Conservation (phyloP, 2,113 vertebrate species). For the Poeciliopsis prolifica region DNA sequence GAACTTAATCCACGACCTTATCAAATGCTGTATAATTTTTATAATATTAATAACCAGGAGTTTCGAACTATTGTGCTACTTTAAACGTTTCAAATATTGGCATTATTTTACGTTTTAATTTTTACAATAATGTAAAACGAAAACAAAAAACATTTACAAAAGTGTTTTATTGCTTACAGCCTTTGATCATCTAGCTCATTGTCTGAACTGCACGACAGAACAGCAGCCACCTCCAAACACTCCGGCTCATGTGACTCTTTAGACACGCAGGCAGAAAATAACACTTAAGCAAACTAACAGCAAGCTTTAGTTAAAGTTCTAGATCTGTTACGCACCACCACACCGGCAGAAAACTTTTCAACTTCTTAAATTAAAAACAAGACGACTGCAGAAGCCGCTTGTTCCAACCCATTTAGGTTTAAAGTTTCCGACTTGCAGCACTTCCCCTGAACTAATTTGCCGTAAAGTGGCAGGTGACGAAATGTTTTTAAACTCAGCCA, state of each 20-base stretch:
- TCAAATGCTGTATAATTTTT: neutral
- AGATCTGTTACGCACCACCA: neutral
- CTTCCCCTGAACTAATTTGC: neutral
- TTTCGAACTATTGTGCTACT: neutral
- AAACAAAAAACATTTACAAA: neutral
- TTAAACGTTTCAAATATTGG: neutral
- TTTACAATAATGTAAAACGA: neutral
- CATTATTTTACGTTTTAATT: neutral
- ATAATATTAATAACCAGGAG: neutral
- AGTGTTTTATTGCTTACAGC: constrained; percentile 8
- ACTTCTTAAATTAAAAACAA: neutral
- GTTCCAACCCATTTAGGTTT: no score
- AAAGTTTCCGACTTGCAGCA: neutral
- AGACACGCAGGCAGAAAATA: neutral
- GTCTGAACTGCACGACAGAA: constrained; percentile 47
- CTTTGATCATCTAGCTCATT: constrained; percentile 47
- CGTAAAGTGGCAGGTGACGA: neutral
- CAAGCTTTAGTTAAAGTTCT: neutral
- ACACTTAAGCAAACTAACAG: neutral
- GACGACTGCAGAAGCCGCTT: no score
- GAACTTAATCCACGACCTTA: neutral
- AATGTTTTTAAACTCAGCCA: neutral
- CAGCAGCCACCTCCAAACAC: constrained; percentile 5
- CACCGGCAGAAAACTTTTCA: neutral
- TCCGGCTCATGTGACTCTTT: neutral